Evolutionary conservation across 2,797 vertebrate species (phyloP).

Genomic region (Arremon brunneinucha): DNA sequence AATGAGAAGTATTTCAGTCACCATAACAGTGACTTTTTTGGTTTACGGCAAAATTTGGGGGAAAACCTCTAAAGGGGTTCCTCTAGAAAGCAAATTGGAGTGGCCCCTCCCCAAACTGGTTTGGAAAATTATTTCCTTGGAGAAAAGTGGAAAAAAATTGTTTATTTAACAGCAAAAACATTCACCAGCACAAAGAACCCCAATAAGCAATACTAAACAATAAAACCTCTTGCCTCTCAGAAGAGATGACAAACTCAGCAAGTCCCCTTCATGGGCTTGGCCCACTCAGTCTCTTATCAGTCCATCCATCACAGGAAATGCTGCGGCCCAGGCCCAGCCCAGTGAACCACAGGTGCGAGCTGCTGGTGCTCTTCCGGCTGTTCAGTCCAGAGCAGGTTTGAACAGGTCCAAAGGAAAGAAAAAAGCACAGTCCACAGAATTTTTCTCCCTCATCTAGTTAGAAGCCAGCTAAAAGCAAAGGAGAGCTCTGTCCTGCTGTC

Average conservation of each 20-base stretch:
- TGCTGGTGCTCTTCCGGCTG: not conserved
- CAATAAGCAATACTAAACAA: not conserved
- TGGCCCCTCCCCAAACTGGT: fast-evolving
- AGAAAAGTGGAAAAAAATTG: not conserved
- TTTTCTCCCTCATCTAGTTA: not conserved
- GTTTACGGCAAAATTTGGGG: not conserved
- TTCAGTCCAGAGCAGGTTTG: not conserved
- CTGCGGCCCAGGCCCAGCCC: fast-evolving
- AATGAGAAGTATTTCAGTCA: not conserved
- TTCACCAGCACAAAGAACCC: not conserved
- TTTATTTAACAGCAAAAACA: not conserved
- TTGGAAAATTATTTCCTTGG: not conserved
- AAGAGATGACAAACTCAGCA: not conserved
- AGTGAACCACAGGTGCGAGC: fast-evolving
- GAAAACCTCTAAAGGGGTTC: not conserved
- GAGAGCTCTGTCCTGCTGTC: not conserved
- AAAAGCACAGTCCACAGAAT: not conserved
- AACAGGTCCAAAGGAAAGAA: not conserved
- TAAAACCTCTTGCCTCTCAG: not conserved
- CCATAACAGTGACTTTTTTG: not conserved
- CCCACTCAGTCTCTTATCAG: not conserved
- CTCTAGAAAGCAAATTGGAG: not conserved
- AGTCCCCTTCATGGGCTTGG: not conserved
- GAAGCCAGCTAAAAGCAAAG: not conserved
- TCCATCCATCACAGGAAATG: not conserved